A percentile compares a stretch with the other conserved stretches of the same genome.
phyloP scores from a whole-genome alignment of 2,888 invertebrate genomes.

The Ptilodon capucinus region DNA sequence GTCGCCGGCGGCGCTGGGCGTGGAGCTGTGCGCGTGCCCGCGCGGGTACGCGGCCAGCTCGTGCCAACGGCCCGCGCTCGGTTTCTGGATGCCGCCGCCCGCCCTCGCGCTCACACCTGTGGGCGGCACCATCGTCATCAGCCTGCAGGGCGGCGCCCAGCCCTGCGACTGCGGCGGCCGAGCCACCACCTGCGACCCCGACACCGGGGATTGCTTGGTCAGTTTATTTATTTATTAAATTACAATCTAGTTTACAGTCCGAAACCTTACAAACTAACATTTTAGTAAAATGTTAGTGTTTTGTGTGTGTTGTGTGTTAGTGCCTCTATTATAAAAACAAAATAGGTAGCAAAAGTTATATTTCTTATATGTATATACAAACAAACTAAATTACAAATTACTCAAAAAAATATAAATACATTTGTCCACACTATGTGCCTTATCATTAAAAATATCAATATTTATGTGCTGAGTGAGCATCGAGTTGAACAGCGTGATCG shows the following conservation, averaged over 20 bases:
- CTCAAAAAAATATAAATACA: too few species aligned
- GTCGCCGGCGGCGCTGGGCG: conserved; percentile 88
- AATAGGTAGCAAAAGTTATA: too few species aligned
- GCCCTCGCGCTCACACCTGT: conserved; percentile 61
- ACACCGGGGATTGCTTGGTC: conserved; percentile 93
- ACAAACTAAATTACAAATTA: too few species aligned
- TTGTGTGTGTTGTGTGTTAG: too few species aligned
- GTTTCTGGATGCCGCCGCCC: conserved; percentile 88
- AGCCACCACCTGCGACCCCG: conserved; percentile 89
- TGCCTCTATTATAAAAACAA: too few species aligned
- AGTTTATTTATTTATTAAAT: conserved; percentile 48
- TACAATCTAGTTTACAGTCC: neutral
- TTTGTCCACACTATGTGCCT: too few species aligned
- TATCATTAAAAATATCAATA: too few species aligned
- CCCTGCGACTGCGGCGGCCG: conserved; percentile 92
- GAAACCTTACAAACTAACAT: neutral
- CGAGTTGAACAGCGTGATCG: too few species aligned
- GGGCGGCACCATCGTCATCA: conserved; percentile 88
- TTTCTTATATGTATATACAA: too few species aligned
- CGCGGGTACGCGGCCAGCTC: conserved; percentile 91
- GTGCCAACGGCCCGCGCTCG: conserved; percentile 93
- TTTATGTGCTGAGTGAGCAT: too few species aligned
- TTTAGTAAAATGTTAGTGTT: neutral
- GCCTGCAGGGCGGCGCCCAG: conserved; percentile 89
- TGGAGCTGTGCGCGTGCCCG: conserved; percentile 94